Conservation (phyloP, 2,113 vertebrate species). For the Rhynchopsitta pachyrhyncha region DNA sequence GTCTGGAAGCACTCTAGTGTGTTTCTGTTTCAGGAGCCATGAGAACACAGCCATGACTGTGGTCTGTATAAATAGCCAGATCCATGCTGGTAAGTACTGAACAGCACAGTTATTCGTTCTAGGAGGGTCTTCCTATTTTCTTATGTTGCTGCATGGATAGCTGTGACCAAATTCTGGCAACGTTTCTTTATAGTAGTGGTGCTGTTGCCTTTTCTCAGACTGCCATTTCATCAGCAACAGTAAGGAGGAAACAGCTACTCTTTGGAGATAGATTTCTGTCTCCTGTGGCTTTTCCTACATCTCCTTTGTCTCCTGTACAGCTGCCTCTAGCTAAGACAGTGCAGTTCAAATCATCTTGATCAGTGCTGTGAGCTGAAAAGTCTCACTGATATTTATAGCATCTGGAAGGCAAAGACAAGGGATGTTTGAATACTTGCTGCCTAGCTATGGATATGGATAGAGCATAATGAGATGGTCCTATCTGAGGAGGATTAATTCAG, state of each 20-base stretch:
- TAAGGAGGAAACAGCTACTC: background rate
- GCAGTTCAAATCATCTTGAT: background rate
- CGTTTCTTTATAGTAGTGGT: rapidly evolving
- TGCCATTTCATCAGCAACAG: background rate
- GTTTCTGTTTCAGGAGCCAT: constrained; percentile 39
- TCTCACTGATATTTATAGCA: background rate
- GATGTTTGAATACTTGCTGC: background rate
- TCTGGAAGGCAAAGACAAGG: background rate
- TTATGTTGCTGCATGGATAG: background rate
- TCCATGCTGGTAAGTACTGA: background rate
- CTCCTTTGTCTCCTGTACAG: background rate
- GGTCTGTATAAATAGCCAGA: constrained; percentile 27
- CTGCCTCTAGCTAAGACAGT: background rate
- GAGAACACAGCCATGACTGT: background rate
- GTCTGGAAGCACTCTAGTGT: background rate
- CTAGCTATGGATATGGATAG: background rate
- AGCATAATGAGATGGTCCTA: background rate
- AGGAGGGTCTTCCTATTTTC: background rate
- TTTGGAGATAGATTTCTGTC: background rate
- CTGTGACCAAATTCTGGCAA: background rate
- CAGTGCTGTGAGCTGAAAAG: background rate
- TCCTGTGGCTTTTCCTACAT: background rate
- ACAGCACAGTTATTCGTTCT: background rate
- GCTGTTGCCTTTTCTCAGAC: background rate
- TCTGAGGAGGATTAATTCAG: background rate